phyloP scores from a whole-genome alignment of 2,888 invertebrate species.

The Phalangium opilio region DNA sequence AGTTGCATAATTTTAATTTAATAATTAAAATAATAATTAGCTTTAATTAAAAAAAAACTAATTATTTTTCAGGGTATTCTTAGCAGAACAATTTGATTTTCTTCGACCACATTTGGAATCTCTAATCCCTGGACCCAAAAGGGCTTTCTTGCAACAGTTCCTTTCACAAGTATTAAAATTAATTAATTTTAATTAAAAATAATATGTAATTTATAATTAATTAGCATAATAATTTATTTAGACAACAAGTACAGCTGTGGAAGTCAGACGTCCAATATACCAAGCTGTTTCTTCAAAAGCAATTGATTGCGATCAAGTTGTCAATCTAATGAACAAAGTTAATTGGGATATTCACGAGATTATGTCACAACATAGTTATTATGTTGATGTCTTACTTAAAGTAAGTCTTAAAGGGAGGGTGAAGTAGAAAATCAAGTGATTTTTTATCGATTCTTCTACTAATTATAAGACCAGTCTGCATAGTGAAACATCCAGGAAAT shows the following conservation, averaged over 20 bases:
- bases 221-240: constrained; percentile 26
- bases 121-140: constrained; percentile 49
- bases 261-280: constrained; percentile 69
- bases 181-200: neutral
- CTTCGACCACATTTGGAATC: constrained; percentile 71
- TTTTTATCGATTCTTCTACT: too few relatives aligned
- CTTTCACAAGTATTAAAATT: constrained; percentile 30
- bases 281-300: constrained; percentile 66
- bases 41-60: neutral
- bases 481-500: too few relatives aligned
- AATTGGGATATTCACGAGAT: constrained; percentile 75
- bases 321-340: constrained; percentile 68
- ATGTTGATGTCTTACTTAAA: constrained; percentile 38
- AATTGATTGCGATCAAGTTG: constrained; percentile 56
- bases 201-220: constrained; percentile 32
- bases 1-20: neutral
- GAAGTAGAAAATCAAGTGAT: too few relatives aligned
- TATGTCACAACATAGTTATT: constrained; percentile 80
- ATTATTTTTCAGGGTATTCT: constrained; percentile 44
- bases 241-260: constrained; percentile 48
- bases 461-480: too few relatives aligned
- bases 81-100: constrained; percentile 70
- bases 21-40: neutral
- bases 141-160: constrained; percentile 37
- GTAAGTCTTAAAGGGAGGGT: constrained; percentile 6